Conservation (phyloP, 2,113 vertebrate species). For the Holacanthus passer region DNA sequence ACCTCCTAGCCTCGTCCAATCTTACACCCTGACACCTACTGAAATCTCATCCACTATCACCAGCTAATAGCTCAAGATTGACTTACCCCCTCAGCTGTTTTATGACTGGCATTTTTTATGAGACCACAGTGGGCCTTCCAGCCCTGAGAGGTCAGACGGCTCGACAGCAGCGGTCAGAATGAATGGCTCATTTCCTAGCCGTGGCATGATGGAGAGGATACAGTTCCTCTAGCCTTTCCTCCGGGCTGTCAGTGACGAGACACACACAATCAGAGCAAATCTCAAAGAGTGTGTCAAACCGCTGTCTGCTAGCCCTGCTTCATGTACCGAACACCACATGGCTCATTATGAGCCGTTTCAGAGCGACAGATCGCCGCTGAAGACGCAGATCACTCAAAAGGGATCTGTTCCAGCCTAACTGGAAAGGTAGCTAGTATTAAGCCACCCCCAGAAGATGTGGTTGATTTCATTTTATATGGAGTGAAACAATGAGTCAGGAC, state of each 20-base stretch:
- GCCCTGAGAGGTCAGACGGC: constrained; percentile 74
- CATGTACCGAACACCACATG: constrained; percentile 56
- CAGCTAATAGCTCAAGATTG: constrained; percentile 70
- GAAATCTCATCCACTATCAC: constrained; percentile 78
- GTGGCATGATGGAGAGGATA: constrained; percentile 71
- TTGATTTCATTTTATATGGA: constrained; percentile 81
- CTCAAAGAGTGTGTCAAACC: constrained; percentile 60
- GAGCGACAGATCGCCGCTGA: constrained; percentile 40
- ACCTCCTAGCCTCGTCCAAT: constrained; percentile 57
- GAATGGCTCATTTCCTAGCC: constrained; percentile 76
- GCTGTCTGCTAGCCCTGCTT: constrained; percentile 65
- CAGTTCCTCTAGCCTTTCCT: constrained; percentile 59
- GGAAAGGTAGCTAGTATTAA: constrained; percentile 62
- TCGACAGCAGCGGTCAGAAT: constrained; percentile 72
- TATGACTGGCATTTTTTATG: constrained; percentile 80
- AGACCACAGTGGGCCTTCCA: constrained; percentile 75
- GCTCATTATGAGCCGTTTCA: constrained; percentile 56
- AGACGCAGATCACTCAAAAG: constrained; percentile 38
- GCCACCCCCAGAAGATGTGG: constrained; percentile 67
- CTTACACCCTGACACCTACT: constrained; percentile 75
- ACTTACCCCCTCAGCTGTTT: constrained; percentile 74
- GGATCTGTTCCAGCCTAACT: constrained; percentile 46
- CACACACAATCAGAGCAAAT: constrained; percentile 47
- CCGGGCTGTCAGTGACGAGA: constrained; percentile 57
- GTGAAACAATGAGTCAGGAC: constrained; percentile 77